phyloP scores from a whole-genome alignment of 2,113 vertebrate genomes.

The Meles meles region DNA sequence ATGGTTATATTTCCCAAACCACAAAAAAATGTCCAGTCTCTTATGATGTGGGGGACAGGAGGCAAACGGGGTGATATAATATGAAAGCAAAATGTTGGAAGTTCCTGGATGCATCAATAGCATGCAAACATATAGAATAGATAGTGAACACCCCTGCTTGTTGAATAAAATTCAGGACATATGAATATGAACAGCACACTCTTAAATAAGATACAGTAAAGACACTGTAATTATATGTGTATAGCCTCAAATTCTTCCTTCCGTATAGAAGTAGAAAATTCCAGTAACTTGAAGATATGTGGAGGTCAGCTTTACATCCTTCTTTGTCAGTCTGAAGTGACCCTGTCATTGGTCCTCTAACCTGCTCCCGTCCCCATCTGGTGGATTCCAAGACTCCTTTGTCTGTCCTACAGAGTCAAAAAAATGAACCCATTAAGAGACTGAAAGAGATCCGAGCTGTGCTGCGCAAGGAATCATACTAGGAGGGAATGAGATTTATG shows the following conservation, averaged over 20 bases:
- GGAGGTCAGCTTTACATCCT: background rate
- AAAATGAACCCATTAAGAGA: conserved; percentile 8
- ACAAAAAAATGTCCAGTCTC: background rate
- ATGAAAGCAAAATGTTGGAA: too few relatives aligned
- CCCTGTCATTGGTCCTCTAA: background rate
- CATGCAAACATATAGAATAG: background rate
- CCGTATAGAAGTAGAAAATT: background rate
- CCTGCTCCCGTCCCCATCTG: background rate
- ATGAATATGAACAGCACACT: background rate
- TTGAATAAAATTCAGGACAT: background rate
- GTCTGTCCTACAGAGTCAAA: background rate
- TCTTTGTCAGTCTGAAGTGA: too few relatives aligned
- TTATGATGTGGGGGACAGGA: background rate
- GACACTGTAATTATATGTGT: background rate
- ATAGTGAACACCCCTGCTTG: background rate
- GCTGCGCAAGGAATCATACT: conserved; percentile 3
- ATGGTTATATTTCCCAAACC: background rate
- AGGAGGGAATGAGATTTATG: conserved; percentile 44
- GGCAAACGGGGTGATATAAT: background rate
- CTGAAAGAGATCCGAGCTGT: background rate
- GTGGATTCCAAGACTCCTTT: background rate
- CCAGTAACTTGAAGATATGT: background rate
- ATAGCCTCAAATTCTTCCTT: background rate
- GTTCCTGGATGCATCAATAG: background rate
- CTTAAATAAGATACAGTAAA: background rate